Percentiles rank a stretch among this genome's conserved stretches.
phyloP scores from a whole-genome alignment of 1,140 invertebrate genomes.

The Drosophila tristis region DNA sequence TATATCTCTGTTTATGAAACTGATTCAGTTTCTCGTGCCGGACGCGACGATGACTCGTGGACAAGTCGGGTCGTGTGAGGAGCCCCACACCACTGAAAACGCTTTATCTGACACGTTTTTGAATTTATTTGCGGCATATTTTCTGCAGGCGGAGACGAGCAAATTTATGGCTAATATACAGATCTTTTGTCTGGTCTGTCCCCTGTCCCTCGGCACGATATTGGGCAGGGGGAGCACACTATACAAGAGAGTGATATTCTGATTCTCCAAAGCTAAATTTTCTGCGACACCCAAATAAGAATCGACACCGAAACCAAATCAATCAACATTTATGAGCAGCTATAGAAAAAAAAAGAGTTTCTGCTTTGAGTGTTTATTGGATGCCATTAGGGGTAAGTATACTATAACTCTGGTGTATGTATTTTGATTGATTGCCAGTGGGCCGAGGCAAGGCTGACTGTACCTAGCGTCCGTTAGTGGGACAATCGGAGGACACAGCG shows the following conservation, averaged over 20 bases:
- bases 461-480: conserved; percentile 33
- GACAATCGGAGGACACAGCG: conserved; percentile 38
- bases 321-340: conserved; percentile 53
- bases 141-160: conserved; percentile 30
- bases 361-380: conserved; percentile 56
- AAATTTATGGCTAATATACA: conserved; percentile 59
- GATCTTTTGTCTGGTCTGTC: conserved; percentile 41
- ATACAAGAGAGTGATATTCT: conserved; percentile 20
- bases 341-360: conserved; percentile 28
- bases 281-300: conserved; percentile 6
- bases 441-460: conserved; percentile 18
- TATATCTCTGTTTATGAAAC: conserved; percentile 21
- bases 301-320: conserved; percentile 28
- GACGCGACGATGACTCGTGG: conserved; percentile 44
- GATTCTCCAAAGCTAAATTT: conserved; percentile 26
- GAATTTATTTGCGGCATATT: conserved; percentile 67
- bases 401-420: conserved; percentile 36
- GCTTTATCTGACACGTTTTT: conserved; percentile 75
- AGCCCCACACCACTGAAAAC: conserved; percentile 13
- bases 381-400: conserved; percentile 19
- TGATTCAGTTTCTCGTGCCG: conserved; percentile 32
- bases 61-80: conserved; percentile 41
- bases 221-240: neutral
- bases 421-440: conserved; percentile 45
- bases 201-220: neutral